Evolutionary conservation across 2,113 vertebrate genomes (phyloP).

Genomic region (Catharus bicknelli): DNA sequence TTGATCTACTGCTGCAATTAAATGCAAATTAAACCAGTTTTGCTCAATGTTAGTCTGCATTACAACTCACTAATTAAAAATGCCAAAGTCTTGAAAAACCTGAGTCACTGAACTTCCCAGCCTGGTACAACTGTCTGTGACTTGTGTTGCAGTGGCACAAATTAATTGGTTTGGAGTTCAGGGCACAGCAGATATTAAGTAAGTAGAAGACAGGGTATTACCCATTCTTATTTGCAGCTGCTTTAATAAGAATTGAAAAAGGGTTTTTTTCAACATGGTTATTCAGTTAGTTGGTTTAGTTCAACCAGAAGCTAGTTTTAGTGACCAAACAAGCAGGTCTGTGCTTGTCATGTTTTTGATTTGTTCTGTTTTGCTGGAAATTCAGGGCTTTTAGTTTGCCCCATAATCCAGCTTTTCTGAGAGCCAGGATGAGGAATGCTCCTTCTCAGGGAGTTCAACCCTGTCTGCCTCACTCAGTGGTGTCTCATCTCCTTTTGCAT

Average conservation of each 20-base stretch:
- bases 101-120: conserved; percentile 40
- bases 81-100: conserved; percentile 34
- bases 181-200: background rate
- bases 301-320: background rate
- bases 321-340: background rate
- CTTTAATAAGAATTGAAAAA: background rate
- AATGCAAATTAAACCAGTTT: conserved; percentile 64
- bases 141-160: background rate
- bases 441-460: background rate
- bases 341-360: background rate
- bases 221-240: background rate
- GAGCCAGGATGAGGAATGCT: background rate
- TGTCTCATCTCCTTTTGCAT: background rate
- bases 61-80: conserved; percentile 36
- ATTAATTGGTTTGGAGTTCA: background rate
- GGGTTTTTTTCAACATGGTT: rapidly evolving
- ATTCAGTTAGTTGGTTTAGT: background rate
- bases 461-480: background rate
- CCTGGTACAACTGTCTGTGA: background rate
- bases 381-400: background rate
- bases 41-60: conserved; percentile 6
- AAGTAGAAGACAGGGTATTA: conserved; percentile 5
- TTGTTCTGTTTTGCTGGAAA: background rate
- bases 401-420: background rate
- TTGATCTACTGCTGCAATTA: conserved; percentile 61